These are phyloP conservation scores for Blomia tropicalis DNA, from an alignment of 2,888 invertebrate genomes.

Conservation along the genomic window DNA sequence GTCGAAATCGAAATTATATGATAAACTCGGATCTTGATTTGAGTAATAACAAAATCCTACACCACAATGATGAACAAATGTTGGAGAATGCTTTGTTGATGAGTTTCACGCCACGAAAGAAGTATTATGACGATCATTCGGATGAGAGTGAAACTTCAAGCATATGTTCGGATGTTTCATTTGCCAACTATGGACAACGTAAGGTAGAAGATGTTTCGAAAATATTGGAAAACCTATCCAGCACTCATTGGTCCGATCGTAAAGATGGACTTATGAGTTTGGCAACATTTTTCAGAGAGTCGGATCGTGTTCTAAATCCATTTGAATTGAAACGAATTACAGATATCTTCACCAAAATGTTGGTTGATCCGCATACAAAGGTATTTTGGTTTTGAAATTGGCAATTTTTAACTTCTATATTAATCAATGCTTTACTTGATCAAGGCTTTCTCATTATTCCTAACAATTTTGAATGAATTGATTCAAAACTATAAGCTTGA, in stretches of 20 bases:
- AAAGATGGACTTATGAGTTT: constrained; percentile 62
- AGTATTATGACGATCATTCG: constrained; percentile 44
- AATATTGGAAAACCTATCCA: constrained; percentile 69
- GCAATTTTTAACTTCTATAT: not conserved
- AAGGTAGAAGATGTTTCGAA: constrained; percentile 65
- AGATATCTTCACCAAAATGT: constrained; percentile 86
- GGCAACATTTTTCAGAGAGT: constrained; percentile 40
- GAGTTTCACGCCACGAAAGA: constrained; percentile 26
- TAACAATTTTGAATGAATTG: constrained; percentile 81
- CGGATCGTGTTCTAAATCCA: constrained; percentile 44
- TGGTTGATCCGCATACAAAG: constrained; percentile 87
- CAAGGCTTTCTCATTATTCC: constrained; percentile 73
- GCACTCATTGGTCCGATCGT: constrained; percentile 81
- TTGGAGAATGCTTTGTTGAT: constrained; percentile 48
- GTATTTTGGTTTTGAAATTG: constrained; percentile 34
- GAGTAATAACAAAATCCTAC: constrained; percentile 1
- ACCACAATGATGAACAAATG: constrained; percentile 38
- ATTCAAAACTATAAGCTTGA: constrained; percentile 69
- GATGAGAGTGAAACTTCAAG: constrained; percentile 88
- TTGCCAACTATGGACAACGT: constrained; percentile 56
- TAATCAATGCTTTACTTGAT: constrained; percentile 23
- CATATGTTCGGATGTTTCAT: constrained; percentile 77
- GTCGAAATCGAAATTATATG: not conserved
- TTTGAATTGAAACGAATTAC: constrained; percentile 66
- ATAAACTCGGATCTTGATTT: not conserved